Evolutionary conservation across 2,797 vertebrate genomes (phyloP).

Genomic region (Echiichthys vipera): DNA sequence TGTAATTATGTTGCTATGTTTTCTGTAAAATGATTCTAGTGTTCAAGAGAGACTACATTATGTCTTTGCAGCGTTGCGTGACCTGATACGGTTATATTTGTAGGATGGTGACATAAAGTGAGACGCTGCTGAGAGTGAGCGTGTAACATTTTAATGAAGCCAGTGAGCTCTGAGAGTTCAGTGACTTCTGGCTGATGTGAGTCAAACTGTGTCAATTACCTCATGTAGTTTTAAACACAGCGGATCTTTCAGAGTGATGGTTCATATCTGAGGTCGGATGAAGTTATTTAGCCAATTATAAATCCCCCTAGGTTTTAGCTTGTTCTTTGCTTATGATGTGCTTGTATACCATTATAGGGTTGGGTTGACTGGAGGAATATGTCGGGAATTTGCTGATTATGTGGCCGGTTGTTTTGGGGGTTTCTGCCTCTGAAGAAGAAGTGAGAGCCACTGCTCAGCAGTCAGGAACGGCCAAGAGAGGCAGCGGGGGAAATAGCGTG

Average conservation of each 20-base stretch:
- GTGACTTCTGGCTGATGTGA: constrained; percentile 27
- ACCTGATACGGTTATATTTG: neutral
- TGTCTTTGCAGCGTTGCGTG: neutral
- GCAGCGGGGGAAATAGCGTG: too few relatives aligned
- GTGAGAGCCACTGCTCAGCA: too few relatives aligned
- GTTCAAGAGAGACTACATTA: neutral
- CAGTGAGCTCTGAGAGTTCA: constrained; percentile 10
- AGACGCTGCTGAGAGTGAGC: constrained; percentile 1
- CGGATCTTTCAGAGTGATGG: constrained; percentile 9
- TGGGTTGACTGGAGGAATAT: too few relatives aligned
- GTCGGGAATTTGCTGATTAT: too few relatives aligned
- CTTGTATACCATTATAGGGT: neutral
- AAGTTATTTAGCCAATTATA: neutral
- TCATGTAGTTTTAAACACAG: constrained; percentile 23
- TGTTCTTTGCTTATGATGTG: neutral
- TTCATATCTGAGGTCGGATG: neutral
- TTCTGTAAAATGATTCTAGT: neutral
- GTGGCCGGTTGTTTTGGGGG: too few relatives aligned
- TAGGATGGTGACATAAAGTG: constrained; percentile 3
- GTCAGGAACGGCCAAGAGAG: too few relatives aligned
- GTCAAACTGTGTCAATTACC: constrained; percentile 44
- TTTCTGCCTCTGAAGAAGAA: too few relatives aligned
- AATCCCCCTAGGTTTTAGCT: neutral
- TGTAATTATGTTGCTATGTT: neutral
- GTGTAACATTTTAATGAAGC: constrained; percentile 58